These are phyloP conservation scores for Tachystola acroxantha DNA, from an alignment of 2,888 invertebrate genomes.

Conservation along the genomic window DNA sequence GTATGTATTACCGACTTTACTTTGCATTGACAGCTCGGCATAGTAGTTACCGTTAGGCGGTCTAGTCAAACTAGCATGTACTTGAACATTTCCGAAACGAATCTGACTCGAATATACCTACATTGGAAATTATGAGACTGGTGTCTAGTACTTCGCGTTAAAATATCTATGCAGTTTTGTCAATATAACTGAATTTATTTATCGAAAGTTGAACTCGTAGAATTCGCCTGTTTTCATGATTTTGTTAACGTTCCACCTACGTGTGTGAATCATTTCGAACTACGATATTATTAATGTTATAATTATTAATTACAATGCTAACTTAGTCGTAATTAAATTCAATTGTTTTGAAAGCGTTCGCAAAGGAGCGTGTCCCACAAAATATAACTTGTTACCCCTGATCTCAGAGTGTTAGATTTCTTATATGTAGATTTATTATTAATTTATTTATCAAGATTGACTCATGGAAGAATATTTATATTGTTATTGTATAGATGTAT, in stretches of 20 bases:
- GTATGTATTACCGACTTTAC: too few species aligned
- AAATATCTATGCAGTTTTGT: conserved; percentile 32
- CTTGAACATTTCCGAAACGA: too few species aligned
- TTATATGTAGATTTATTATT: conserved; percentile 68
- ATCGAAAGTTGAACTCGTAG: too few species aligned
- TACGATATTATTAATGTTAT: conserved; percentile 55
- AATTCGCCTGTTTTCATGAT: conserved; percentile 29
- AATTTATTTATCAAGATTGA: conserved; percentile 64
- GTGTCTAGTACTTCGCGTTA: conserved; percentile 1
- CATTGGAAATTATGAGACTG: too few species aligned
- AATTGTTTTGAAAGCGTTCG: conserved; percentile 39
- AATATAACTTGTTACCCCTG: conserved; percentile 54
- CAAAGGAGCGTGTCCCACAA: conserved; percentile 42
- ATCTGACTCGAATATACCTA: too few species aligned
- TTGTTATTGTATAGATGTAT: conserved; percentile 70
- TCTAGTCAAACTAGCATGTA: too few species aligned
- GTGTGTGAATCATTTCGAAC: conserved; percentile 30
- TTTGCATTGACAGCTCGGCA: too few species aligned
- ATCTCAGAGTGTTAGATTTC: conserved; percentile 66
- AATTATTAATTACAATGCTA: conserved; percentile 40
- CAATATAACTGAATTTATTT: conserved; percentile 14
- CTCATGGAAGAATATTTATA: conserved; percentile 60
- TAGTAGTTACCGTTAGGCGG: too few species aligned
- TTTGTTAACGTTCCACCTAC: conserved; percentile 21
- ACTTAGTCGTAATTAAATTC: conserved; percentile 41